phyloP scores from a whole-genome alignment of 2,797 vertebrate species.

The Pseudotriccus pelzelni region DNA sequence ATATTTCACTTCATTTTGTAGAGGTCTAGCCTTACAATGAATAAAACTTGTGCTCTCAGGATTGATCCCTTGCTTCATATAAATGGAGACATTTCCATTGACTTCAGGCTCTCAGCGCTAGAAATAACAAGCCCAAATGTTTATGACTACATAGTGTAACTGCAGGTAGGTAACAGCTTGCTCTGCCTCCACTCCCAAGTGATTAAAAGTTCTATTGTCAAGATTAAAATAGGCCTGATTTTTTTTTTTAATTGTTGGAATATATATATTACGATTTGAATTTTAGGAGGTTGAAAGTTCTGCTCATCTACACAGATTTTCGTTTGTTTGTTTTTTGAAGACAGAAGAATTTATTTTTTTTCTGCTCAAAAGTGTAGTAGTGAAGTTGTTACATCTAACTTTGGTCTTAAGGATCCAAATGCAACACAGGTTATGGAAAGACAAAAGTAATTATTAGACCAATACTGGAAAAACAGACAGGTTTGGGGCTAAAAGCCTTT shows the following conservation, averaged over 20 bases:
- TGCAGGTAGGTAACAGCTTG: not conserved
- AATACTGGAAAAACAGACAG: not conserved
- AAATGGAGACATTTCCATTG: not conserved
- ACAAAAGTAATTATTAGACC: not conserved
- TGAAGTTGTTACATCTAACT: not conserved
- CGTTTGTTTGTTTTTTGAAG: not conserved
- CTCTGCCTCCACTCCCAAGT: not conserved
- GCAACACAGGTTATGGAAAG: not conserved
- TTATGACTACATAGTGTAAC: not conserved
- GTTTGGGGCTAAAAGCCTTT: not conserved
- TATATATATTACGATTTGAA: not conserved
- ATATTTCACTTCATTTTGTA: not conserved
- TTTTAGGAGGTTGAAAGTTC: not conserved
- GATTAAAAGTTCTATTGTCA: not conserved
- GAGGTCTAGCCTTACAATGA: not conserved
- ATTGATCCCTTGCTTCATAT: not conserved
- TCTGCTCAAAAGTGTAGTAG: not conserved
- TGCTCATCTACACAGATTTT: not conserved
- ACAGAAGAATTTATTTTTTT: not conserved
- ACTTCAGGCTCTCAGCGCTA: not conserved
- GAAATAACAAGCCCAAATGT: not conserved
- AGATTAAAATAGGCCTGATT: not conserved
- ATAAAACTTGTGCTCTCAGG: not conserved
- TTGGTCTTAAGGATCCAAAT: not conserved
- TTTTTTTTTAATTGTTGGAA: not conserved